phyloP scores from a whole-genome alignment of 2,113 vertebrate genomes.

The Pyrgilauda ruficollis region DNA sequence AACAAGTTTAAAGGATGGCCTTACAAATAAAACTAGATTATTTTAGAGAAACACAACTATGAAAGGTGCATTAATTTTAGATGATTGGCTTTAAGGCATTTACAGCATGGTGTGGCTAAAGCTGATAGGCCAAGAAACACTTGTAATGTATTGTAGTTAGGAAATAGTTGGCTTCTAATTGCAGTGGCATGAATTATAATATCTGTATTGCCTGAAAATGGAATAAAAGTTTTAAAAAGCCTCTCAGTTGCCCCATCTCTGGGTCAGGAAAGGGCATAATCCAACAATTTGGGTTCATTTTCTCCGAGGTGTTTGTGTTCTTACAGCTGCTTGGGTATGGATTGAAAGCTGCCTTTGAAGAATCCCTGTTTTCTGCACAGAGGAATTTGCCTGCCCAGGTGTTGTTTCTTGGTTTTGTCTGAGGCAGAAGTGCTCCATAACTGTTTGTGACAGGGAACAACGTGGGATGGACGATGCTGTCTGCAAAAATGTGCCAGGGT shows the following conservation, averaged over 20 bases:
- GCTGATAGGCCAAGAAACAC: background rate
- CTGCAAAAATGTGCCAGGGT: background rate
- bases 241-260: background rate
- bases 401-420: background rate
- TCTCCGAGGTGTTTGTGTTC: background rate
- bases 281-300: accelerated
- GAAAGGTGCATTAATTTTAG: background rate
- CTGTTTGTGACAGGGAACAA: background rate
- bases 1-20: background rate
- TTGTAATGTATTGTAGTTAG: background rate
- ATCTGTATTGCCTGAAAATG: background rate
- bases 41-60: background rate
- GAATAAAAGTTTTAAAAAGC: background rate
- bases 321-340: accelerated
- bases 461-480: background rate
- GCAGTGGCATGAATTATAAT: background rate
- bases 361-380: background rate
- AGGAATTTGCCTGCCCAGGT: background rate
- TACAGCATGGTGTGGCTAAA: background rate
- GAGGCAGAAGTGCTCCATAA: background rate
- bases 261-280: background rate
- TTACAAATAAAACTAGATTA: background rate
- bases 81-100: background rate
- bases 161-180: background rate
- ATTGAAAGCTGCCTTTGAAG: background rate